Evolutionary conservation across 2,797 vertebrate genomes (phyloP), one percentile per base, ranked within the genome.

Genomic region (Helarctos malayanus): DNA sequence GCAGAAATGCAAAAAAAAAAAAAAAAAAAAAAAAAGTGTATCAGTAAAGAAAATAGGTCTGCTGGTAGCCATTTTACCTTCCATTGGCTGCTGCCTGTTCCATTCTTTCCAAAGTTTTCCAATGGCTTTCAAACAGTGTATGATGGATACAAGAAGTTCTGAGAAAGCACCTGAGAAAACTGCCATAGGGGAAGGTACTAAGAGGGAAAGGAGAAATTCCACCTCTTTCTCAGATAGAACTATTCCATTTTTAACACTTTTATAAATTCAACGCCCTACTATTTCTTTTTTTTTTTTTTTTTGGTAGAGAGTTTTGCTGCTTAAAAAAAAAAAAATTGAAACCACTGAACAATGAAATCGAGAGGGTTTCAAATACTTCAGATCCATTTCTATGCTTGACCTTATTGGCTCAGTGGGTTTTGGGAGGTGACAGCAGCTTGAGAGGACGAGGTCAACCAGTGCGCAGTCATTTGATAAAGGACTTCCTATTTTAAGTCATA

Each of bases 381-480:
- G 71, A 96, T 89, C 54, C 89, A 94, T 88, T 94, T 95, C 81
- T 96, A 29, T 88, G n/a, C n/a, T 35, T 98, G 89, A 96, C 89
- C 81, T 71, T 59, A n/a, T 25, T 91, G 89, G 13, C 59, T 91
- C 91, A 61, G 18, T 85, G 56, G 52, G 81, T 93, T 92, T 56
- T 61, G 49, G 73, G 47, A 91, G 85, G 49, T n/a, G 71, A 65
- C 49, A 81, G 81, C 56, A 14, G 49, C 8, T 52, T 81, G 11
- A 49, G 45, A 16, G 56, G 88, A 96, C 12, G 23, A 88, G 82
- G 93, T 87, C 82, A 96, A 54, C 11, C 61, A 73, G 35, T 71
- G 49, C 57, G 23, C 41, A 81, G 69, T 54, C 32, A 45, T 94
- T 68, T 82, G 54, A 68, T 78, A 93, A 96, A 91, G 49, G 10